Percentiles rank a stretch among this genome's conserved stretches.
phyloP scores from a whole-genome alignment of 2,888 invertebrate genomes.

The Laspeyria flexula region DNA sequence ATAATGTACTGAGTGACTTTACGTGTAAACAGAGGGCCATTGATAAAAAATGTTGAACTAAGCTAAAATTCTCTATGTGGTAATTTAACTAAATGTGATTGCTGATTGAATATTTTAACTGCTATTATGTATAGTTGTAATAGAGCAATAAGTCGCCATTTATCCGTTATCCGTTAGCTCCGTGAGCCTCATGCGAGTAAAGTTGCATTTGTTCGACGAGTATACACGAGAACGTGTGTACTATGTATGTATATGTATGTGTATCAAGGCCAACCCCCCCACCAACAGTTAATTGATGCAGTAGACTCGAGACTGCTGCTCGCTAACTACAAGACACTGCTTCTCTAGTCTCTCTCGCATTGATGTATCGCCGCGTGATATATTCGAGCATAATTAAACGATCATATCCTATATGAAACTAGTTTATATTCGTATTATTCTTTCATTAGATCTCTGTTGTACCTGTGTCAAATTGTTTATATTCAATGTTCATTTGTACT shows the following conservation, averaged over 20 bases:
- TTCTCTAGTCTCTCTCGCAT: slow-evolving; percentile 84
- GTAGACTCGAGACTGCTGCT: slow-evolving; percentile 79
- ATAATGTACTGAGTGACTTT: slow-evolving; percentile 86
- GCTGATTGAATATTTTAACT: slow-evolving; percentile 84
- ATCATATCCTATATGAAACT: slow-evolving; percentile 82
- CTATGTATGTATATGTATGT: slow-evolving; percentile 61
- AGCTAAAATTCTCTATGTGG: slow-evolving; percentile 85
- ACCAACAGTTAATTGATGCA: slow-evolving; percentile 84
- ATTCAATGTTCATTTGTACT: slow-evolving; percentile 78
- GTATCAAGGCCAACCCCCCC: slow-evolving; percentile 72
- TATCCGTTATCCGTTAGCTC: slow-evolving; percentile 58
- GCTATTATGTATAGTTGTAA: slow-evolving; percentile 78
- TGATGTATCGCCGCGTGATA: slow-evolving; percentile 75
- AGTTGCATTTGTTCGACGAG: slow-evolving; percentile 65
- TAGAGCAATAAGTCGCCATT: slow-evolving; percentile 74
- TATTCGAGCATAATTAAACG: slow-evolving; percentile 83
- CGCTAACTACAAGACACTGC: slow-evolving; percentile 75
- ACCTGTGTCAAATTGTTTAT: slow-evolving; percentile 83
- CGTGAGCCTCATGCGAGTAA: slow-evolving; percentile 46
- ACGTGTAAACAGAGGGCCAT: slow-evolving; percentile 86
- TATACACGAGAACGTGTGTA: slow-evolving; percentile 50
- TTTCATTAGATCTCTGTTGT: slow-evolving; percentile 86
- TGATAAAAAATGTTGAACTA: slow-evolving; percentile 83
- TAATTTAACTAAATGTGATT: slow-evolving; percentile 84
- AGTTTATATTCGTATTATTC: slow-evolving; percentile 84